Conservation (phyloP, 2,888 invertebrate species). For the Cataglyphis cursor region DNA sequence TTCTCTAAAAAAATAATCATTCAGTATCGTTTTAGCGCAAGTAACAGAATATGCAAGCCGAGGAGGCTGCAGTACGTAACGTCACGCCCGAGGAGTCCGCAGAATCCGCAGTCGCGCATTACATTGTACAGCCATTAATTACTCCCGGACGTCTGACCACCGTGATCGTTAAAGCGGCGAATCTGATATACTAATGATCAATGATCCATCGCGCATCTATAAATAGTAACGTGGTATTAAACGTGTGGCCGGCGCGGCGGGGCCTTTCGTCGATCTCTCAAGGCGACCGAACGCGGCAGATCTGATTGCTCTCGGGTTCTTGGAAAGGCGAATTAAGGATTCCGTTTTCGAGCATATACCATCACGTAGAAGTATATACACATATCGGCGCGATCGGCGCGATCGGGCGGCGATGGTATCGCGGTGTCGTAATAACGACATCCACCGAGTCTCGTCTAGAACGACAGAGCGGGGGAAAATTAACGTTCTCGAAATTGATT, state of each 20-base stretch:
- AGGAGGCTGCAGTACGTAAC: neutral
- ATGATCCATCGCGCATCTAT: conserved; percentile 52
- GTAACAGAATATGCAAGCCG: conserved; percentile 14
- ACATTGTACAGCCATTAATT: conserved; percentile 44
- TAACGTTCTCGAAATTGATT: conserved; percentile 71
- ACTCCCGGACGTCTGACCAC: conserved; percentile 32
- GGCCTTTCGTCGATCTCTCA: conserved; percentile 68
- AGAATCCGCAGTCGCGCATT: conserved; percentile 33
- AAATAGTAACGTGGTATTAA: conserved; percentile 56
- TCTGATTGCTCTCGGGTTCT: conserved; percentile 70
- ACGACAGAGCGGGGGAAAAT: conserved; percentile 66
- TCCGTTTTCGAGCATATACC: conserved; percentile 67
- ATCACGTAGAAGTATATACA: neutral
- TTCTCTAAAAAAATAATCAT: neutral
- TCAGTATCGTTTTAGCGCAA: neutral
- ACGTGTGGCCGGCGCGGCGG: conserved; percentile 23
- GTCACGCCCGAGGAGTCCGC: neutral
- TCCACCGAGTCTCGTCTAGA: conserved; percentile 57
- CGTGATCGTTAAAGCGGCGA: conserved; percentile 43
- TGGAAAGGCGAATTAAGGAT: conserved; percentile 75
- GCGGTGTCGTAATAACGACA: conserved; percentile 76
- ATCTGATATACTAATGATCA: conserved; percentile 56
- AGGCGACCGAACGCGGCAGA: conserved; percentile 62
- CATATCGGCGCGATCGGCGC: conserved; percentile 24
- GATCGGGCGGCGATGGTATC: conserved; percentile 39